phyloP scores from a whole-genome alignment of 2,797 vertebrate species.

The Toxotes lorentzi region DNA sequence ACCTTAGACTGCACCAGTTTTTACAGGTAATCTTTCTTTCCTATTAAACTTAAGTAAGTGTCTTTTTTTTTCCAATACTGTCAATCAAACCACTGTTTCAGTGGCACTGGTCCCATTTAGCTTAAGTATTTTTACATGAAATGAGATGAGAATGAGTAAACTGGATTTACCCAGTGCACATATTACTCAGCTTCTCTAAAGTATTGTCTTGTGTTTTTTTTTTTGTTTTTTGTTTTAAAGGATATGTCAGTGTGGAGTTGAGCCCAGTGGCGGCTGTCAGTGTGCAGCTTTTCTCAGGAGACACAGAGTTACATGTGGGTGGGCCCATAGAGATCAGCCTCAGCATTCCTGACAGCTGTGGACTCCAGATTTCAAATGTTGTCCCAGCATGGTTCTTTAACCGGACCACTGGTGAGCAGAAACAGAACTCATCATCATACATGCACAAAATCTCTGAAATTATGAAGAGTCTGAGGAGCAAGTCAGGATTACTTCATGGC shows the following conservation, averaged over 20 bases:
- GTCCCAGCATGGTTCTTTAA: slow-evolving; percentile 92
- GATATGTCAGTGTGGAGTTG: slow-evolving; percentile 87
- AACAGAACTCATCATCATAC: not conserved
- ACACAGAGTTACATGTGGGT: slow-evolving; percentile 83
- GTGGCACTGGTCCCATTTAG: not conserved
- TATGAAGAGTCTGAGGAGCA: not conserved
- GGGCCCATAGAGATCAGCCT: slow-evolving; percentile 89
- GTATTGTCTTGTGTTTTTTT: not conserved
- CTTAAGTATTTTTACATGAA: not conserved
- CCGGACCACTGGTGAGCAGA: slow-evolving; percentile 86
- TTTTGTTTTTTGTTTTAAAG: slow-evolving; percentile 65
- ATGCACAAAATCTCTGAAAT: not conserved
- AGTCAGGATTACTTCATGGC: not conserved
- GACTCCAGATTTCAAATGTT: slow-evolving; percentile 79
- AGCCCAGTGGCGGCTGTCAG: slow-evolving; percentile 89
- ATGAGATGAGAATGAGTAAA: too few relatives aligned
- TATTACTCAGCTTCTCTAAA: not conserved
- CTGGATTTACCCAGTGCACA: not conserved
- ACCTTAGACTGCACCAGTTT: too few relatives aligned
- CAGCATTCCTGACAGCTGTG: slow-evolving; percentile 79
- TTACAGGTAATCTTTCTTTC: not conserved
- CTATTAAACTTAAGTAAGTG: too few relatives aligned
- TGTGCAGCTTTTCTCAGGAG: slow-evolving; percentile 85
- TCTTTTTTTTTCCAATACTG: not conserved
- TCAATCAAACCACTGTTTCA: not conserved